phyloP scores from a whole-genome alignment of 2,113 vertebrate genomes.

The Neodon shergylaensis region DNA sequence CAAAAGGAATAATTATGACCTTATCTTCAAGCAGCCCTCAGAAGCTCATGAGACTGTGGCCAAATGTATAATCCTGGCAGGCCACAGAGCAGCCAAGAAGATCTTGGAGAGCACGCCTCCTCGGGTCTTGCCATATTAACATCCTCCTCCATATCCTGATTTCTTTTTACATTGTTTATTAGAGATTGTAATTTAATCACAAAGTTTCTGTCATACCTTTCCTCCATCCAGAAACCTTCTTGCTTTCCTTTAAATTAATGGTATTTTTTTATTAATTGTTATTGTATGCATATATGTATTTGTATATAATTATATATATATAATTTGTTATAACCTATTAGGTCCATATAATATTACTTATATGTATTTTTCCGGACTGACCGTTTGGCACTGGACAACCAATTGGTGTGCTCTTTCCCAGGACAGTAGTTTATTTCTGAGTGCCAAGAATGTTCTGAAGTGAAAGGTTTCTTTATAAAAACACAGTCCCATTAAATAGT shows the following conservation, averaged over 20 bases:
- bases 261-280: background rate
- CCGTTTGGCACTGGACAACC: background rate
- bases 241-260: no score
- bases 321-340: background rate
- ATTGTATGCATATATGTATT: background rate
- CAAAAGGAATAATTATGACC: conserved; percentile 91
- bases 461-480: conserved; percentile 91
- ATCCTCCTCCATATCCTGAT: conserved; percentile 89
- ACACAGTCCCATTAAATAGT: conserved; percentile 94
- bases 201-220: no score
- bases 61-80: conserved; percentile 98
- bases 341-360: no score
- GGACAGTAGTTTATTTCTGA: conserved; percentile 59
- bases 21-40: conserved; percentile 93
- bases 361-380: no score
- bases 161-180: background rate
- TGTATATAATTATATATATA: background rate
- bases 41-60: conserved; percentile 96
- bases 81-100: conserved; percentile 97
- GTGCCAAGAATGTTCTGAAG: conserved; percentile 89
- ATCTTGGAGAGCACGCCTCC: conserved; percentile 92
- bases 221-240: no score
- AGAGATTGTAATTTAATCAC: no score
- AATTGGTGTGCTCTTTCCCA: background rate
- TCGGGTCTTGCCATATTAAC: conserved; percentile 91